Conservation (phyloP, 2,797 vertebrate species). For the Cetoscarus ocellatus region DNA sequence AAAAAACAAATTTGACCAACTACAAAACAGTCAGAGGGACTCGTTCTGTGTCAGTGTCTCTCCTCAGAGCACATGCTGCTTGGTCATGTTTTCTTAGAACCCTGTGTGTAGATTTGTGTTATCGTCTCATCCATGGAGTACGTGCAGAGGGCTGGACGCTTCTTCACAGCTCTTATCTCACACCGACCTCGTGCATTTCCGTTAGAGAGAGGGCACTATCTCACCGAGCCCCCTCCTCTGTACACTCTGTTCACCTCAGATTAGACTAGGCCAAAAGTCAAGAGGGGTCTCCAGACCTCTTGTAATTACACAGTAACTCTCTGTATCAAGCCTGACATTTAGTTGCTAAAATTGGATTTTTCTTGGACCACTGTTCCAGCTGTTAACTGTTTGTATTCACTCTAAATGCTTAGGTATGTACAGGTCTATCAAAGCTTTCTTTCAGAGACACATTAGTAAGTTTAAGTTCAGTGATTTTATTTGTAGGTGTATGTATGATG, state of each 20-base stretch:
- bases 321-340: not conserved
- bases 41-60: not conserved
- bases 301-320: not conserved
- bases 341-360: not conserved
- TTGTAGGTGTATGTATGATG: too few relatives aligned
- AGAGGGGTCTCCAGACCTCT: not conserved
- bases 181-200: slow-evolving; percentile 69
- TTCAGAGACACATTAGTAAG: too few relatives aligned
- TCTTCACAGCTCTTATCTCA: slow-evolving; percentile 76
- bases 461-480: too few relatives aligned
- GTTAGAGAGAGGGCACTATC: slow-evolving; percentile 79
- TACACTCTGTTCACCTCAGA: slow-evolving; percentile 67
- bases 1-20: not conserved
- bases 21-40: not conserved
- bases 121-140: slow-evolving; percentile 38
- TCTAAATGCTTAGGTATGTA: too few relatives aligned
- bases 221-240: slow-evolving; percentile 47
- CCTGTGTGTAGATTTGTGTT: slow-evolving; percentile 30
- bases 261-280: slow-evolving; percentile 62
- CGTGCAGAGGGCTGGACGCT: slow-evolving; percentile 46
- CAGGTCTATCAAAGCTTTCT: too few relatives aligned
- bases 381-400: not conserved
- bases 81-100: slow-evolving; percentile 63
- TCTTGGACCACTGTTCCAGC: not conserved
- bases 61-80: slow-evolving; percentile 10